Conservation (phyloP, 2,888 invertebrate genomes). For the Drosophila basisetae region DNA sequence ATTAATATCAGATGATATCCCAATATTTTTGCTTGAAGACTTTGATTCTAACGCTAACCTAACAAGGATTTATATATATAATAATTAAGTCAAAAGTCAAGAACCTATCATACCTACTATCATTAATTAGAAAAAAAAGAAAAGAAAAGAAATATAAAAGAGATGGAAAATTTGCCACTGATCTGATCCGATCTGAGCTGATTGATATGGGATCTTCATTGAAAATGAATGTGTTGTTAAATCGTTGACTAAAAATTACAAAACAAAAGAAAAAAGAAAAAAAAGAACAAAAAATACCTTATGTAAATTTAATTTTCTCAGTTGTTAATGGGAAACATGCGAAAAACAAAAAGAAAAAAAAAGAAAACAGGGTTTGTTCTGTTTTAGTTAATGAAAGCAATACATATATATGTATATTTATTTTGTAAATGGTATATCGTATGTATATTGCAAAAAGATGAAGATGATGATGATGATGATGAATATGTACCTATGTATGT, state of each 20-base stretch:
- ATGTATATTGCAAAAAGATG: slow-evolving; percentile 20
- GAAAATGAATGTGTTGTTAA: slow-evolving; percentile 44
- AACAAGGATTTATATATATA: slow-evolving; percentile 33
- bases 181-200: slow-evolving; percentile 16
- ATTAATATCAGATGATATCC: slow-evolving; percentile 66
- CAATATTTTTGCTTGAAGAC: slow-evolving; percentile 38
- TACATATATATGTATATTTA: slow-evolving; percentile 40
- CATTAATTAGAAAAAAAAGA: slow-evolving; percentile 6
- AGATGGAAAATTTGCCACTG: slow-evolving; percentile 10
- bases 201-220: slow-evolving; percentile 38
- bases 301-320: slow-evolving; percentile 47
- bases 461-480: slow-evolving; percentile 3
- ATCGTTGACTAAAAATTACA: slow-evolving; percentile 6
- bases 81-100: slow-evolving; percentile 56
- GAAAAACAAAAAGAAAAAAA: background rate
- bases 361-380: slow-evolving; percentile 31
- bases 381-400: slow-evolving; percentile 46
- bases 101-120: slow-evolving; percentile 55
- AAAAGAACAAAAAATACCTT: slow-evolving; percentile 4
- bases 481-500: slow-evolving; percentile 43
- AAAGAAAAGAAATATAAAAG: background rate
- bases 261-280: slow-evolving; percentile 7
- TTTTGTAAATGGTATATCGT: slow-evolving; percentile 36
- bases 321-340: slow-evolving; percentile 38
- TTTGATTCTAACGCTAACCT: slow-evolving; percentile 40